phyloP scores from a whole-genome alignment of 2,113 vertebrate genomes.

The Campylomormyrus numenius region DNA sequence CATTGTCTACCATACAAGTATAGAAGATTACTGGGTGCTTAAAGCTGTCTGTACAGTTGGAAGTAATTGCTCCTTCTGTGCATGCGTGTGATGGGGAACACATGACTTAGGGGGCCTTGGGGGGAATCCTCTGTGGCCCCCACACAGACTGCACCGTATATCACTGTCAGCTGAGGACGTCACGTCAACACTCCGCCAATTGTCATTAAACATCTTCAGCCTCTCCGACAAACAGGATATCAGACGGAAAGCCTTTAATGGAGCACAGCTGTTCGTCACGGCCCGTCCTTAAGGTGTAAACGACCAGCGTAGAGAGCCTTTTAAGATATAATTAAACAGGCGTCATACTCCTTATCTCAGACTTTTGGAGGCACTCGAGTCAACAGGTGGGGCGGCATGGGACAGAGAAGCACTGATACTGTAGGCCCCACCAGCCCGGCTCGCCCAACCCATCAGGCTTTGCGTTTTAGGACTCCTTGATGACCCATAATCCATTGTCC shows the following conservation, averaged over 20 bases:
- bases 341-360: constrained; percentile 18
- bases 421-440: not conserved
- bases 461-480: not conserved
- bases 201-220: not conserved
- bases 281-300: not conserved
- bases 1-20: constrained; percentile 54
- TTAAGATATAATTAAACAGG: not conserved
- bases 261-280: not conserved
- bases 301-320: constrained; percentile 5
- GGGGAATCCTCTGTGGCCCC: constrained; percentile 44
- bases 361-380: not conserved
- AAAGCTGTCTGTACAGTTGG: constrained; percentile 50
- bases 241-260: not conserved
- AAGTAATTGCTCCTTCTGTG: constrained; percentile 54
- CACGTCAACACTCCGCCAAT: not conserved
- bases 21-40: constrained; percentile 54
- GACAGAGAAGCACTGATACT: not conserved
- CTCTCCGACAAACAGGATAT: not conserved
- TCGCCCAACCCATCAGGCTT: not conserved
- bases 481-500: not conserved
- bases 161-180: constrained; percentile 39
- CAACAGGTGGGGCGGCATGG: not conserved
- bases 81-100: constrained; percentile 53
- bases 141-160: constrained; percentile 41
- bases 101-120: constrained; percentile 44